These are phyloP conservation scores for Oligia fasciuncula DNA, from an alignment of 2,888 invertebrate genomes.

Conservation along the genomic window DNA sequence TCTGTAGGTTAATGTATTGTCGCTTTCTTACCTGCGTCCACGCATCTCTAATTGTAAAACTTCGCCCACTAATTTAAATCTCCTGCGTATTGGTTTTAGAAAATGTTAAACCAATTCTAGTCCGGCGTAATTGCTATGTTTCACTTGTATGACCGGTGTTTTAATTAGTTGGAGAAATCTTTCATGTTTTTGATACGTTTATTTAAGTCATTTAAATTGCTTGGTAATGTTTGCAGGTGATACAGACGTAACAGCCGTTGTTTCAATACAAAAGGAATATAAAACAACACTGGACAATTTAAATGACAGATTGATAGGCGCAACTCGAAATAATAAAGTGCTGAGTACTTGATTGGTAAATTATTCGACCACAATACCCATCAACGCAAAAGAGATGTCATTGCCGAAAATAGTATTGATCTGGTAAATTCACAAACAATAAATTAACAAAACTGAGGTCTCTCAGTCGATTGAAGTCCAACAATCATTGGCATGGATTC, in stretches of 20 bases:
- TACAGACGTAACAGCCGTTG: slow-evolving; percentile 17
- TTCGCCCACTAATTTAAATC: slow-evolving; percentile 88
- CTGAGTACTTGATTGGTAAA: slow-evolving; percentile 45
- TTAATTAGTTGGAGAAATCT: slow-evolving; percentile 70
- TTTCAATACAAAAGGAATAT: slow-evolving; percentile 22
- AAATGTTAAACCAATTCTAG: slow-evolving; percentile 74
- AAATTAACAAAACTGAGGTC: slow-evolving; percentile 83
- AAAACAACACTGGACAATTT: slow-evolving; percentile 12
- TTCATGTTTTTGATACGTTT: slow-evolving; percentile 49
- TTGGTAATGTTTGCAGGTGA: slow-evolving; percentile 26
- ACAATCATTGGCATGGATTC: slow-evolving; percentile 86
- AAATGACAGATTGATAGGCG: slow-evolving; percentile 31
- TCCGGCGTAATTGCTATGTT: slow-evolving; percentile 72
- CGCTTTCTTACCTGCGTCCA: slow-evolving; percentile 85
- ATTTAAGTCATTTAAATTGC: slow-evolving; percentile 45
- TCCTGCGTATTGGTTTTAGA: slow-evolving; percentile 76
- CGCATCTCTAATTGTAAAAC: slow-evolving; percentile 87
- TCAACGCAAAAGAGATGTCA: slow-evolving; percentile 68
- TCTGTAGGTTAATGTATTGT: slow-evolving; percentile 86
- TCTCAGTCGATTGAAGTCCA: slow-evolving; percentile 83
- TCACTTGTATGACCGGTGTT: slow-evolving; percentile 76
- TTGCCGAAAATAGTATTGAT: slow-evolving; percentile 75
- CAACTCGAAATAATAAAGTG: slow-evolving; percentile 42
- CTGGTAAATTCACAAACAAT: slow-evolving; percentile 78
- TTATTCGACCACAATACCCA: slow-evolving; percentile 54